Base-by-base conservation (phyloP, 2,113 vertebrate genomes). In the Lepus europaeus region DNA sequence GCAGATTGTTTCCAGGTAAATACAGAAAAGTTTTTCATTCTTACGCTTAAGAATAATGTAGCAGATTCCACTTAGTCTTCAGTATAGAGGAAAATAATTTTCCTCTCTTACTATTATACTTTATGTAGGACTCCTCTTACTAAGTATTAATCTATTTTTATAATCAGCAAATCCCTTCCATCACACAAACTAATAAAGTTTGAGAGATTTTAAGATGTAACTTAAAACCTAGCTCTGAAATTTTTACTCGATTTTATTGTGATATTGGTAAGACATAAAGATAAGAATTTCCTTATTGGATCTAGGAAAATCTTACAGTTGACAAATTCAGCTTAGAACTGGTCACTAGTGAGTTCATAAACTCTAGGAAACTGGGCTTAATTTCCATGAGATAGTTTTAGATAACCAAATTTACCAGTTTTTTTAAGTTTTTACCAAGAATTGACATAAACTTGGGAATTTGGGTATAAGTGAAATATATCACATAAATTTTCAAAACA, bases 111-210 rank as follows among this genome's bases (percentile, higher is more conserved):
- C 33, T 22, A 39, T 49, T 23, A 56, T 70, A 13, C 13, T 23
- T 59, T 68, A 39, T 23, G 49, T 63, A 69, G 36, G 23, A 13
- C 1, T 77, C 45, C 72, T 88, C 66, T 49, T 61, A 85, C 51
- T 81, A 93, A 66, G 63, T 88, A 80, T 51, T 90, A 88, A 90
- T 49, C 33, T 88, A 59, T 73, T 74, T 81, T 78, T 68, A 63
- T 64, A 86, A 83, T 72, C 51, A 92, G 11, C 20, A 84, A 74
- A 89, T 85, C 82, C 59, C 59, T 84, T 49, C 56, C 11, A 9
- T 29, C 9, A 61, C 2, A 29, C 17, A 76, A 5, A 36, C 23
- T 74, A 84, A 82, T 90, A 78, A 85, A 56, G 10, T 61, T 63
- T 73, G 72, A 86, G 49, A 77, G n/a, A 70, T 39, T 68, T 90